Percentiles rank a stretch among this genome's conserved stretches.
phyloP scores from a whole-genome alignment of 1,140 invertebrate genomes.

The Dendrolimus punctatus region DNA sequence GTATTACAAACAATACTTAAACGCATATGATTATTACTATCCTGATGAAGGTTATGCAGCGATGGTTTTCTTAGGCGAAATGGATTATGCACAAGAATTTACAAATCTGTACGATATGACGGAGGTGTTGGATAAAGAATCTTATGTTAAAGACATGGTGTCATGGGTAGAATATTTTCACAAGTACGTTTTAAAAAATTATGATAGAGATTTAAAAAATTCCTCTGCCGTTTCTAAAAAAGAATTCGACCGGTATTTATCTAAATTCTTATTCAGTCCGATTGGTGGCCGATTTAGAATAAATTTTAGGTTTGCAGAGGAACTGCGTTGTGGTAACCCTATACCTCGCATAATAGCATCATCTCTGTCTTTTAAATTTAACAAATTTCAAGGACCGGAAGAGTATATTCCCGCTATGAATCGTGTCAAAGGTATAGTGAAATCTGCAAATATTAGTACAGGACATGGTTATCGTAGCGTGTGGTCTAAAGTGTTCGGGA shows the following conservation, averaged over 20 bases:
- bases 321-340: conserved; percentile 75
- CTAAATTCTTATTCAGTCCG: conserved; percentile 81
- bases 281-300: conserved; percentile 78
- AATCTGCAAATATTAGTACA: conserved; percentile 70
- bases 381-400: conserved; percentile 73
- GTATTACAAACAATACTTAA: conserved; percentile 78
- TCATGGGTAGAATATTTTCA: conserved; percentile 78
- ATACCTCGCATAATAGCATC: conserved; percentile 74
- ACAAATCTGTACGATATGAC: conserved; percentile 73
- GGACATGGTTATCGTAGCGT: conserved; percentile 76
- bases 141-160: conserved; percentile 72
- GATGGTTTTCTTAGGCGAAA: conserved; percentile 78
- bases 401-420: conserved; percentile 86
- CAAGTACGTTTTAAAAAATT: conserved; percentile 73
- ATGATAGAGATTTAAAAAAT: conserved; percentile 66
- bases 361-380: conserved; percentile 76
- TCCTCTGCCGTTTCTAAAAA: conserved; percentile 53
- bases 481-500: conserved; percentile 80
- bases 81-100: conserved; percentile 79
- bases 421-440: conserved; percentile 72
- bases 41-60: conserved; percentile 77
- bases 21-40: conserved; percentile 72
- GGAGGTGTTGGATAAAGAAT: conserved; percentile 69
- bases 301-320: conserved; percentile 77
- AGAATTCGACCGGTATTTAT: conserved; percentile 75